Evolutionary conservation across 2,888 invertebrate genomes (phyloP), one percentile per base, ranked within the genome.

Genomic region (Ecliptopera silaceata): DNA sequence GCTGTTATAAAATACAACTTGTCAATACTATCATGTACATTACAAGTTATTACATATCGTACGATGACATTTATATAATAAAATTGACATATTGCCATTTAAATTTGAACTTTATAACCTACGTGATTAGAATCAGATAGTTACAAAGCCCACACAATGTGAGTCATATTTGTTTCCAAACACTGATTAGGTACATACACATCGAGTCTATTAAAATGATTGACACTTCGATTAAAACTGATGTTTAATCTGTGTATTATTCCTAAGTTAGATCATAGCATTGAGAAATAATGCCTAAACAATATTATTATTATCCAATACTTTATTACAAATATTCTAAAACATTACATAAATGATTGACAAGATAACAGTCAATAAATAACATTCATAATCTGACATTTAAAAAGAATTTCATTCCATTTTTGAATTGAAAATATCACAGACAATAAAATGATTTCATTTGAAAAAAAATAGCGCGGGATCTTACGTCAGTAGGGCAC

Each of bases 41-140:
- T 26, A 26, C 26, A 61, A 34, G 53, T 59, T 59, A 66, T 65
- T 64, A 64, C 42, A 47, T 64, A 66, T 64, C 63, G 65, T 61
- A 38, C 61, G 54, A 56, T 64, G 65, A 67, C 65, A 63, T 59
- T 57, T 54, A 52, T 22, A 22, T 12, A 46, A 31, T 39, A 29
- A 15, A 46, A 51, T 52, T 39, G 38, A 55, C 12, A 52, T 8
- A 50, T 8, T 39, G 43, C 36, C 38, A 46, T 47, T 34, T 15
- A 1, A 63, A 51, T 45, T 36, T 57, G 39, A 50, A 51, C 56
- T 47, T 43, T 63, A 59, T 57, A 22, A 13, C 2, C 41, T 13
- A 46, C 41, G 44, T 29, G 50, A 38, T 51, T 41, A 54, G 45
- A 41, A 46, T 42, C n/a, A 18, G 39, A 46, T 10, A 31, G 29